These are phyloP conservation scores for Perizoma affinitatum DNA, from an alignment of 2,888 invertebrate species.

Conservation along the genomic window DNA sequence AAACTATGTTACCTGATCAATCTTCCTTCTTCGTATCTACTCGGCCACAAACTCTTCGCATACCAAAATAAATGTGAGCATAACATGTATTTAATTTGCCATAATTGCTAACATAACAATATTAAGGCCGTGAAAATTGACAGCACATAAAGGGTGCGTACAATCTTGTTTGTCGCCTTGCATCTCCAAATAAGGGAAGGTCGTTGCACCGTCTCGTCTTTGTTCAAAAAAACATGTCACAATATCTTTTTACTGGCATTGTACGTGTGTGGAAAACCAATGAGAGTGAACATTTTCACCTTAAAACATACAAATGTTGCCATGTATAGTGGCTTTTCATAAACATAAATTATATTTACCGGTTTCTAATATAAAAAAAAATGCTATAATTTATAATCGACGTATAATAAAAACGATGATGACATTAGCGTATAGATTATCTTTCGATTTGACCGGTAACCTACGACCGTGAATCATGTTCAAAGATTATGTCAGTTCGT, in stretches of 20 bases:
- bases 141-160: slow-evolving; percentile 42
- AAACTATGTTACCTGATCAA: background rate
- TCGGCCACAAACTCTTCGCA: slow-evolving; percentile 3
- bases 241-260: slow-evolving; percentile 54
- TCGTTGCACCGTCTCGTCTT: slow-evolving; percentile 68
- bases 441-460: slow-evolving; percentile 34
- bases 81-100: background rate
- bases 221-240: slow-evolving; percentile 73
- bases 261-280: slow-evolving; percentile 69
- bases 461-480: slow-evolving; percentile 35
- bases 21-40: too few relatives aligned
- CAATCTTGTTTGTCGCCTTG: slow-evolving; percentile 48
- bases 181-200: slow-evolving; percentile 76
- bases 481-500: slow-evolving; percentile 49
- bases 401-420: slow-evolving; percentile 33
- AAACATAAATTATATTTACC: background rate
- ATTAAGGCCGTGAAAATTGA: slow-evolving; percentile 37
- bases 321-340: background rate
- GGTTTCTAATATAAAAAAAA: background rate
- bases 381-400: slow-evolving; percentile 25
- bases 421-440: slow-evolving; percentile 34
- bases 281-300: slow-evolving; percentile 45
- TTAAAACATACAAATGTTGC: slow-evolving; percentile 38
- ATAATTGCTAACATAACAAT: slow-evolving; percentile 11
- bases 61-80: slow-evolving; percentile 1